phyloP scores from a whole-genome alignment of 2,113 vertebrate species.

The Paradoxurus hermaphroditus region DNA sequence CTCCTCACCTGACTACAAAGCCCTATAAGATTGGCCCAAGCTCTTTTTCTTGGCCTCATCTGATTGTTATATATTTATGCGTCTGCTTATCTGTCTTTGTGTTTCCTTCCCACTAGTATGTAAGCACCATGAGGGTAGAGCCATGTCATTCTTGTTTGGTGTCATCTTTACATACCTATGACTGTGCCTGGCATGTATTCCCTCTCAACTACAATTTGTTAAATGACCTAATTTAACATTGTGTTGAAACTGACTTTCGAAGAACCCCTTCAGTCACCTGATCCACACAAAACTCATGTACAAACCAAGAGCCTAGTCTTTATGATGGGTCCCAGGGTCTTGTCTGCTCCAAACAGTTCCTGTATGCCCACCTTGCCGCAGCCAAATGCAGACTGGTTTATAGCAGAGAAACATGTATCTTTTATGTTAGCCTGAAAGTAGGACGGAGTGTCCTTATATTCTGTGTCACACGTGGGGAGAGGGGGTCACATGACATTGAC shows the following conservation, averaged over 20 bases:
- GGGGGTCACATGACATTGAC: not conserved
- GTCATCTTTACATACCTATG: not conserved
- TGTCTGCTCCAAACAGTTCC: too few species aligned
- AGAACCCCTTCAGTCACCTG: not conserved
- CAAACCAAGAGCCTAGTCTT: too few species aligned
- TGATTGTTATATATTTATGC: not conserved
- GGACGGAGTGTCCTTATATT: not conserved
- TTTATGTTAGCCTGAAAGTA: not conserved
- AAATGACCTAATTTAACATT: not conserved
- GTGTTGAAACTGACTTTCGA: not conserved
- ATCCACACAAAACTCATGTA: not conserved
- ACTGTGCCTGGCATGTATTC: too few species aligned
- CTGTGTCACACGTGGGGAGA: not conserved
- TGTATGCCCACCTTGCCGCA: not conserved
- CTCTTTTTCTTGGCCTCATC: not conserved
- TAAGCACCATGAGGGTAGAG: not conserved
- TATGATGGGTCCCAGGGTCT: not conserved
- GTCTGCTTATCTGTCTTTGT: not conserved
- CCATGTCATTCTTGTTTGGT: too few species aligned
- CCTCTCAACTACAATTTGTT: not conserved
- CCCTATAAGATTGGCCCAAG: not conserved
- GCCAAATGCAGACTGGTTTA: not conserved
- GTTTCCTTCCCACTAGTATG: not conserved
- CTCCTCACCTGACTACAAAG: not conserved
- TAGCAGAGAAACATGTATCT: not conserved